Evolutionary conservation across 2,113 vertebrate genomes (phyloP).

Genomic region (Brienomyrus brachyistius): DNA sequence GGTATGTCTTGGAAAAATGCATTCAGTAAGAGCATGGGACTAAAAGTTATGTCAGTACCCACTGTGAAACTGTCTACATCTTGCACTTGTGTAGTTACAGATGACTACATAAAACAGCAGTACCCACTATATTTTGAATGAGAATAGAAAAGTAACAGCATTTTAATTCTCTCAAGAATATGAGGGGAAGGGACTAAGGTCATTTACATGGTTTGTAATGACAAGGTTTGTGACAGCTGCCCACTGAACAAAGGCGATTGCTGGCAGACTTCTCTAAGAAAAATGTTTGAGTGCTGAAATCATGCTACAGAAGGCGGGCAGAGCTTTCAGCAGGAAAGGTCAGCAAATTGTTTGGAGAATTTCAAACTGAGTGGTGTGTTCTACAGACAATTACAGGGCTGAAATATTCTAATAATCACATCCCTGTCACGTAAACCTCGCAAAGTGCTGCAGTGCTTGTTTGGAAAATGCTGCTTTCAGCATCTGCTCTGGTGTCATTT

Average conservation of each 20-base stretch:
- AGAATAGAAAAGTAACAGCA: conserved; percentile 4
- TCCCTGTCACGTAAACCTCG: conserved; percentile 15
- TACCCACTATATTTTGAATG: neutral
- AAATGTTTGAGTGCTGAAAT: conserved; percentile 17
- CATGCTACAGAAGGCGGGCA: conserved; percentile 20
- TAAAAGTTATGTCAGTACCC: neutral
- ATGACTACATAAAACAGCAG: neutral
- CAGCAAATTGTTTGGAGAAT: conserved; percentile 17
- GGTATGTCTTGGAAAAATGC: neutral
- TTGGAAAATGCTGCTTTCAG: neutral
- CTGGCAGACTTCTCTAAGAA: conserved; percentile 23
- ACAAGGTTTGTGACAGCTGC: conserved; percentile 22
- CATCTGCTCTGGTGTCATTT: conserved; percentile 13
- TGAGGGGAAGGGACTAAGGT: neutral
- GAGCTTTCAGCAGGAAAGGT: conserved; percentile 19
- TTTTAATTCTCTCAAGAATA: neutral
- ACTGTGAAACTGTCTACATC: neutral
- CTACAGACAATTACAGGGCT: conserved; percentile 22
- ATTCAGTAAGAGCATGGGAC: neutral
- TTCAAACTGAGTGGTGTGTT: conserved; percentile 22
- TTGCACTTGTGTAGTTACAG: neutral
- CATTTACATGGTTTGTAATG: conserved; percentile 12
- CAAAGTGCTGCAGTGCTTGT: neutral
- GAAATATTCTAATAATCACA: conserved; percentile 19
- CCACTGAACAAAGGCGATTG: conserved; percentile 18